A percentile compares a stretch with the other conserved stretches of the same genome.
Conservation (phyloP, 2,888 invertebrate genomes). For the Leptopterna dolabrata region DNA sequence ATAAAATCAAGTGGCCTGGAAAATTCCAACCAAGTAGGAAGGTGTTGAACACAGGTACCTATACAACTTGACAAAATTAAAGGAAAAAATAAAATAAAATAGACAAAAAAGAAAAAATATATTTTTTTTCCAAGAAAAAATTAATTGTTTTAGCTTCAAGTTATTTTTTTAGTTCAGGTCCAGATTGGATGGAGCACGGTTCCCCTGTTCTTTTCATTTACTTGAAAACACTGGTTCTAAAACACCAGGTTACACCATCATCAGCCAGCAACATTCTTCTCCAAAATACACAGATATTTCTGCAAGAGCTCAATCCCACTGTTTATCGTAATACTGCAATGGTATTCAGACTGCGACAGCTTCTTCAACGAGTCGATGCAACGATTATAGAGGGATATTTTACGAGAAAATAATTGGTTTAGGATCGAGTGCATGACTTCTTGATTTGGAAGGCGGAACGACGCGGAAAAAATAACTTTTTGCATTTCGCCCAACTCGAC, state of each 20-base stretch:
- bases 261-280: neutral
- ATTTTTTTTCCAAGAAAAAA: no score
- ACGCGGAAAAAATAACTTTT: conserved; percentile 32
- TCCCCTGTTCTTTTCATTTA: neutral
- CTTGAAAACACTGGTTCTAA: neutral
- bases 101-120: no score
- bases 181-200: neutral
- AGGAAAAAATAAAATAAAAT: no score
- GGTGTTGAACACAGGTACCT: no score
- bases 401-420: conserved; percentile 1
- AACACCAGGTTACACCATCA: neutral
- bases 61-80: no score
- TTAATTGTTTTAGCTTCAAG: no score
- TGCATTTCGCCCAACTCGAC: conserved; percentile 59
- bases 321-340: neutral
- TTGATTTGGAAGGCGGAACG: neutral
- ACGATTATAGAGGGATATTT: neutral
- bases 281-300: conserved; percentile 1
- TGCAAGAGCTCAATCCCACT: conserved; percentile 24
- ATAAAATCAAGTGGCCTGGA: no score
- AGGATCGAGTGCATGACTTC: conserved; percentile 4
- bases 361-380: conserved; percentile 15
- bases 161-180: no score
- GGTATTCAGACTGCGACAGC: neutral
- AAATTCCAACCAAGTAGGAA: no score